phyloP scores from a whole-genome alignment of 1,140 invertebrate species.

The Pogonognathellus flavescens region DNA sequence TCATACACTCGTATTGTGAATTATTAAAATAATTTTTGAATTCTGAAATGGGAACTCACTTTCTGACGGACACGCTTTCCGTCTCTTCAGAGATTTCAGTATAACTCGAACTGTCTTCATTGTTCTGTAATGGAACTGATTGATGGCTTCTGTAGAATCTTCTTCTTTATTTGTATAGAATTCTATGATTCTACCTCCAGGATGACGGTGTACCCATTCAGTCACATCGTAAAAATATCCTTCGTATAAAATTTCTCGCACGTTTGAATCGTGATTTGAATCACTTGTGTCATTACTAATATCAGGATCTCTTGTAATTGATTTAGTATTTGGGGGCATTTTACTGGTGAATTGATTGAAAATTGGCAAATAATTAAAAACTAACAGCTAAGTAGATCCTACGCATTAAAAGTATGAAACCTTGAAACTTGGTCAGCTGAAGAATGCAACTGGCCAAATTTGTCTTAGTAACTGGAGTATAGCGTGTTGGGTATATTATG shows the following conservation, averaged over 20 bases:
- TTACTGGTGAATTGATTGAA: background rate
- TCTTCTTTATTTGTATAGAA: slow-evolving; percentile 30
- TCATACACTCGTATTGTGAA: too few species aligned
- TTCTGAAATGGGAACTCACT: background rate
- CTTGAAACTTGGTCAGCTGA: too few species aligned
- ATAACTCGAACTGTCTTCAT: slow-evolving; percentile 32
- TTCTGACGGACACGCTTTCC: slow-evolving; percentile 2
- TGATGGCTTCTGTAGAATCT: slow-evolving; percentile 27
- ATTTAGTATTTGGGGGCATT: background rate
- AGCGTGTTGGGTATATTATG: too few species aligned
- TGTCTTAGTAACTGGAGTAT: too few species aligned
- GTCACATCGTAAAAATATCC: slow-evolving; percentile 43
- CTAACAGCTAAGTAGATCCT: background rate
- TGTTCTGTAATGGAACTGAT: slow-evolving; percentile 57
- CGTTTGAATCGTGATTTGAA: too few species aligned
- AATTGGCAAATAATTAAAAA: background rate
- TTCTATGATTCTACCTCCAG: slow-evolving; percentile 40
- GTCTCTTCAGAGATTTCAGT: slow-evolving; percentile 45
- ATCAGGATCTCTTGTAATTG: background rate
- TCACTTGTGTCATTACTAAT: background rate
- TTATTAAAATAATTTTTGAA: background rate
- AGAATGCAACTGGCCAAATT: too few species aligned
- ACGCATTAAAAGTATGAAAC: too few species aligned
- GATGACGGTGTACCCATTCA: slow-evolving; percentile 7
- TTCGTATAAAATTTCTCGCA: slow-evolving; percentile 14